A percentile compares a stretch with the other conserved stretches of the same genome.
Evolutionary conservation across 2,888 invertebrate genomes (phyloP).

Genomic region (Eugnorisma glareosa): DNA sequence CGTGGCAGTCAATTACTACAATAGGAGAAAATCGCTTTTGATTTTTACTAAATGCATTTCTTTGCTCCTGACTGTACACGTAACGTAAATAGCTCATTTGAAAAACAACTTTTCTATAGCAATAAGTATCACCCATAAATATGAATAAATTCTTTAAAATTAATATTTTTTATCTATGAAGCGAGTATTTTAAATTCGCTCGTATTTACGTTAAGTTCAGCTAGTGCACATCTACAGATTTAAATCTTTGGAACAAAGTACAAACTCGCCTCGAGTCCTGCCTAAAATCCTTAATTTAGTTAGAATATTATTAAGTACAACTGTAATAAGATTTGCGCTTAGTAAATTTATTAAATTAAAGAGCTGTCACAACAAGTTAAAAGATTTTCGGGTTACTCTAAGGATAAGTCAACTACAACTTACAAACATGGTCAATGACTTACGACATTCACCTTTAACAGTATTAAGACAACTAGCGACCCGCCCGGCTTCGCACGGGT

Average conservation of each 20-base stretch:
- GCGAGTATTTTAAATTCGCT: neutral
- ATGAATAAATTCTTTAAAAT: neutral
- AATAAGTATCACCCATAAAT: neutral
- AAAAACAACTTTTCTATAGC: neutral
- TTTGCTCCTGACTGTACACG: neutral
- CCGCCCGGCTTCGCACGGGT: too few relatives aligned
- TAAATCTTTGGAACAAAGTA: neutral
- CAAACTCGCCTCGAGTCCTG: neutral
- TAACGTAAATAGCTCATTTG: neutral
- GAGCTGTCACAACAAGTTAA: slow-evolving; percentile 6
- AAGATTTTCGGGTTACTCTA: neutral
- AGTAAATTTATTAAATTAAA: slow-evolving; percentile 15
- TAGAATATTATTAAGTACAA: slow-evolving; percentile 3
- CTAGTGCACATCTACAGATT: neutral
- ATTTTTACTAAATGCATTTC: too few relatives aligned
- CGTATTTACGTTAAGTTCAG: neutral
- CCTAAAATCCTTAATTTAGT: slow-evolving; percentile 8
- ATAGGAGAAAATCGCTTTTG: neutral
- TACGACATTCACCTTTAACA: slow-evolving; percentile 4
- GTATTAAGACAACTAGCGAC: neutral
- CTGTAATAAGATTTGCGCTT: slow-evolving; percentile 12
- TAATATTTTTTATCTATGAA: neutral
- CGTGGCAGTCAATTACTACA: neutral
- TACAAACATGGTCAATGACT: neutral
- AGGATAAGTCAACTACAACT: slow-evolving; percentile 5